Base-by-base conservation (phyloP, 2,888 invertebrate species). In the Blera fallax region DNA sequence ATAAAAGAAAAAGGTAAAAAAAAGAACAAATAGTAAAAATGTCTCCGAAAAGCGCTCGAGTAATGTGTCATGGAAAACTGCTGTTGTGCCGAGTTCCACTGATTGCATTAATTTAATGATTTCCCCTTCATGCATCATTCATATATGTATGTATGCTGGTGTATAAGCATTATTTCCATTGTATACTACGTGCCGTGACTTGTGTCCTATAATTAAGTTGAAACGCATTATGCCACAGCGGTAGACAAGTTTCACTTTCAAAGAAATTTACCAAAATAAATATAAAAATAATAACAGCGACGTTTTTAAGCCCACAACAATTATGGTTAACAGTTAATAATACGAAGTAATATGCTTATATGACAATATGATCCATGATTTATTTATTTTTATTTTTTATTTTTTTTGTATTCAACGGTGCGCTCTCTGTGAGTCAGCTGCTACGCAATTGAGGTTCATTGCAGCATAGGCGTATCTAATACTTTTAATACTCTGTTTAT, bases 231-330 rank as follows among this genome's bases (percentile, higher is more conserved):
- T 64, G 65, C 34, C 77, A 72, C 14, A n/a, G 50, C 27, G 5
- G 24, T 29, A 37, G 67, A 69, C 50, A 34, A 52, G 45, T 83
- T 83, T 83, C 82, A 78, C 82, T 83, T 83, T 83, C 72, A 48
- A 45, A 52, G 27, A 45, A 65, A 65, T 67, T 72, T 70, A 69
- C n/a, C 60, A 76, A 70, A 70, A 58, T 14, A 67, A 65, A 52
- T 54, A 45, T 16, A 8, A 37, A 10, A 56, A 72, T 37, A 18
- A 37, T 50, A 54, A 48, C n/a, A 27, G 21, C 11, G 40, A 50
- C 16, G 32, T 29, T 29, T 40, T 29, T 27, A 40, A 45, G n/a
- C n/a, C 27, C 21, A 32, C 48, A 32, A 52, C 67, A 67, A 65
- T 76, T 76, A 65, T 37, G 65, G 56, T 16, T 70, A 29, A 43